A percentile compares a stretch with the other conserved stretches of the same genome.
These are phyloP conservation scores for Loripinus fragilis DNA, from an alignment of 2,888 invertebrate species.

Conservation along the genomic window DNA sequence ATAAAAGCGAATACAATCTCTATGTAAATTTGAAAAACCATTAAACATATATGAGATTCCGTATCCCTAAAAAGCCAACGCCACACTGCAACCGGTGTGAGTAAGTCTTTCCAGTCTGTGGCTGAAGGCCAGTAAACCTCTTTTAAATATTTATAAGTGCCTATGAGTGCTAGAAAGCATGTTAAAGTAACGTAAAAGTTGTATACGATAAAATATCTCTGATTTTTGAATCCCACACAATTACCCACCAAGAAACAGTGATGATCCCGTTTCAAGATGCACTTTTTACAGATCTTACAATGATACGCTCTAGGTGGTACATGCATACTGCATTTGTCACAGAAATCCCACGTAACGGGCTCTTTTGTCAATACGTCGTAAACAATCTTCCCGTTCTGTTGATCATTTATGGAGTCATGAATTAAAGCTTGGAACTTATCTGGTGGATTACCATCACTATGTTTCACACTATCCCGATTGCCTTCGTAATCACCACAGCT, in stretches of 20 bases:
- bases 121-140: constrained; percentile 40
- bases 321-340: constrained; percentile 64
- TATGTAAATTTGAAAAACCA: constrained; percentile 62
- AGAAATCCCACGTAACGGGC: constrained; percentile 65
- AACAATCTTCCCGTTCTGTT: constrained; percentile 28
- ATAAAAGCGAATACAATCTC: constrained; percentile 56
- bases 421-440: constrained; percentile 36
- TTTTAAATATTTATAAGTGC: constrained; percentile 53
- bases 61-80: constrained; percentile 48
- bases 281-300: constrained; percentile 68
- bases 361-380: constrained; percentile 44
- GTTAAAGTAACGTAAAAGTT: constrained; percentile 61
- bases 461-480: too few species aligned
- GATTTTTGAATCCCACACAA: constrained; percentile 74
- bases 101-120: constrained; percentile 41
- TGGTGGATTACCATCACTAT: constrained; percentile 31
- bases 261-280: constrained; percentile 63
- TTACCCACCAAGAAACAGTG: constrained; percentile 75
- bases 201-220: constrained; percentile 71
- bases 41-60: constrained; percentile 34
- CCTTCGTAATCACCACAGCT: too few species aligned
- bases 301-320: constrained; percentile 73
- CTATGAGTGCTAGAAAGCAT: constrained; percentile 46
- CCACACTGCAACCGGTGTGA: constrained; percentile 54
- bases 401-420: constrained; percentile 5